Conservation (phyloP, 2,113 vertebrate genomes). For the Plestiodon gilberti region DNA sequence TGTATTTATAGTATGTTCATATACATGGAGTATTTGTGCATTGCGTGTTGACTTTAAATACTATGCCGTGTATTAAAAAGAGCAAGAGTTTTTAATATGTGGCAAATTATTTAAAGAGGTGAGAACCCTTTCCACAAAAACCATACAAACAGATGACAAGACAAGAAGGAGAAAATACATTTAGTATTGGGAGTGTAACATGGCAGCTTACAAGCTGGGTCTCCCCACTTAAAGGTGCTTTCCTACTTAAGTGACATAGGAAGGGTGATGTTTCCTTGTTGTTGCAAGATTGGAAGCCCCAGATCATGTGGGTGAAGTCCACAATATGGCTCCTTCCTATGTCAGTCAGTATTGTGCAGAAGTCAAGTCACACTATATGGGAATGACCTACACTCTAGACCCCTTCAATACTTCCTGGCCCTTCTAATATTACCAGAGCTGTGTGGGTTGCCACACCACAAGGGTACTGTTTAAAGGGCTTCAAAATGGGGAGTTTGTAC, state of each 20-base stretch:
- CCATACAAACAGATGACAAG: no score
- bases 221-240: background rate
- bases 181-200: background rate
- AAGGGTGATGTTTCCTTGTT: no score
- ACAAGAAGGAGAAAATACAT: background rate
- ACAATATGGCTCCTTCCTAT: no score
- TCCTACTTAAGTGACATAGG: no score
- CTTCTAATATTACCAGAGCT: background rate
- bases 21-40: background rate
- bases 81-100: background rate
- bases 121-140: background rate
- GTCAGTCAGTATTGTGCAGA: background rate
- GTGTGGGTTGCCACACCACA: background rate
- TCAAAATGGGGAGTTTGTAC: background rate
- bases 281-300: no score
- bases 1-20: background rate
- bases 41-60: no score
- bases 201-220: background rate
- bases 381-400: background rate
- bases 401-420: background rate
- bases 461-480: no score
- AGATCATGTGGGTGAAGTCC: no score
- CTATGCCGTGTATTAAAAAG: no score
- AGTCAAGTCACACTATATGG: background rate
- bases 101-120: background rate